phyloP scores from a whole-genome alignment of 2,888 invertebrate genomes.

The Ischnura elegans region DNA sequence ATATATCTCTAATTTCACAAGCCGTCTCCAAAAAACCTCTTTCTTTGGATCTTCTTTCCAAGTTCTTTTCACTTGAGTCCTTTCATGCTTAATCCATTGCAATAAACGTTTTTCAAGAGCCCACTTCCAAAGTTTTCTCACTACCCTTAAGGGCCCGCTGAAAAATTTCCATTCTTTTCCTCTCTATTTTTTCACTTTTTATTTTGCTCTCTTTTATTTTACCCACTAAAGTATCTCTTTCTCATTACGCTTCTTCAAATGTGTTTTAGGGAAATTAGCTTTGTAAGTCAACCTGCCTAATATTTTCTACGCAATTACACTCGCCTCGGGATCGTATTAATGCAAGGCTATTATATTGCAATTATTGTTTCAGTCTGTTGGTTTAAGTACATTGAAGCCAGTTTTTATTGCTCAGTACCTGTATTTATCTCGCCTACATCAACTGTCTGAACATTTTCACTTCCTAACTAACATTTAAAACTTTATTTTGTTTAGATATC shows the following conservation, averaged over 20 bases:
- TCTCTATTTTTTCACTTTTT: background rate
- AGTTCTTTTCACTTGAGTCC: background rate
- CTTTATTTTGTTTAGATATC: no score
- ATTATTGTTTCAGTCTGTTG: background rate
- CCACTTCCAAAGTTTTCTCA: conserved; percentile 20
- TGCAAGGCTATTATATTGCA: background rate
- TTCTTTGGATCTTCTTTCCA: background rate
- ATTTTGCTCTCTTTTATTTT: background rate
- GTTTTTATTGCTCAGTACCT: background rate
- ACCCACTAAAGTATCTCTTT: background rate
- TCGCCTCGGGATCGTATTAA: background rate
- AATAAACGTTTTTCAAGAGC: conserved; percentile 15
- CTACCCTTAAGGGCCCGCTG: background rate
- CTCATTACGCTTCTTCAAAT: background rate
- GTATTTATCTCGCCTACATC: background rate
- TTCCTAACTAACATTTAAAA: background rate
- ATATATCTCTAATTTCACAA: background rate
- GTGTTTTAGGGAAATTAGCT: background rate
- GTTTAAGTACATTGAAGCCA: background rate
- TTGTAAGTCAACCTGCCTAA: background rate
- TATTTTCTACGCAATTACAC: background rate
- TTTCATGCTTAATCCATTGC: conserved; percentile 16
- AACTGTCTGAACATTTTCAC: background rate
- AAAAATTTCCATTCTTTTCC: background rate
- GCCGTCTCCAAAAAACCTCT: background rate